Evolutionary conservation across 64 coral and sea anemone species (phyloP).

Genomic region (Pocillopora verrucosa): DNA sequence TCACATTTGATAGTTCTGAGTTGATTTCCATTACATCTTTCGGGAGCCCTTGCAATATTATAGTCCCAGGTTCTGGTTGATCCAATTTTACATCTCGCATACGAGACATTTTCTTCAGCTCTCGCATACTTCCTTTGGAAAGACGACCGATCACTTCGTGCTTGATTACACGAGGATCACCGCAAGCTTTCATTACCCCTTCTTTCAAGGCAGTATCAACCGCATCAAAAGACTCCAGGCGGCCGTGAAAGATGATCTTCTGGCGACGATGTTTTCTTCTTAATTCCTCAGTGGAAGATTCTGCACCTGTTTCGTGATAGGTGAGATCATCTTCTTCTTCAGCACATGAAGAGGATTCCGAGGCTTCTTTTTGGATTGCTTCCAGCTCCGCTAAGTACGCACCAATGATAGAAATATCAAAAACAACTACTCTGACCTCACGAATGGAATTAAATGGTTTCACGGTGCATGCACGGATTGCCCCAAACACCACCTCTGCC

Average conservation of each 20-base stretch:
- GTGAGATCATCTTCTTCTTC: background rate
- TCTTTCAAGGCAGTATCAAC: background rate
- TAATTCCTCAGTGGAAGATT: background rate
- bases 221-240: background rate
- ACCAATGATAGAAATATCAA: background rate
- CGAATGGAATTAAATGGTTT: background rate
- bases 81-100: constrained; percentile 24
- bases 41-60: constrained; percentile 15
- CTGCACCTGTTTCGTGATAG: background rate
- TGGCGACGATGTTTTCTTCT: background rate
- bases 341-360: background rate
- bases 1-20: background rate
- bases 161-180: background rate
- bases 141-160: constrained; percentile 9
- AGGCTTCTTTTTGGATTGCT: background rate
- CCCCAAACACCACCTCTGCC: background rate
- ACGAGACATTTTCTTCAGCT: background rate
- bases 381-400: background rate
- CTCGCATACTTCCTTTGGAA: background rate
- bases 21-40: constrained; percentile 28
- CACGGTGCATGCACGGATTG: background rate
- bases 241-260: background rate
- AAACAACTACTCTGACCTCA: constrained; percentile 12
- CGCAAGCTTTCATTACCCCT: background rate
- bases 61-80: constrained; percentile 4